Percentiles rank a stretch among this genome's conserved stretches.
Evolutionary conservation across 2,888 invertebrate genomes (phyloP).

Genomic region (Lydus trimaculatus): DNA sequence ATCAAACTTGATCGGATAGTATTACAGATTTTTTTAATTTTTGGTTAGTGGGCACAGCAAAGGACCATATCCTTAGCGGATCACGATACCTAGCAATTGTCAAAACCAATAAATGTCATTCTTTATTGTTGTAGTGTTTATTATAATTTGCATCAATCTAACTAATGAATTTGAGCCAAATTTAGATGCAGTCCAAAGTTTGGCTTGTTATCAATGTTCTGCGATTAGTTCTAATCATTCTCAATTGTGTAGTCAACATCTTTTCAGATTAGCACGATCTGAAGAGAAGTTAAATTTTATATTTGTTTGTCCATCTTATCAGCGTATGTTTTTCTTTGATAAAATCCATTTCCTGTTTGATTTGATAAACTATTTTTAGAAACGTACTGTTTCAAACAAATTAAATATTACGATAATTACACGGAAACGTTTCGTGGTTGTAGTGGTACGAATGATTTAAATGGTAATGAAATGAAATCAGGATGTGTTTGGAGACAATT

Average conservation of each 20-base stretch:
- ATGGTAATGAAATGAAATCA: conserved; percentile 27
- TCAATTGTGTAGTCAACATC: conserved; percentile 35
- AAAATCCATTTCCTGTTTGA: no score
- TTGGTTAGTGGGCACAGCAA: no score
- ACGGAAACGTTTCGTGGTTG: conserved; percentile 38
- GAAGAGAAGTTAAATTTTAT: conserved; percentile 33
- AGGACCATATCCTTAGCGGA: no score
- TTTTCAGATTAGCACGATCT: conserved; percentile 32
- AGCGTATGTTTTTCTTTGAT: conserved; percentile 8
- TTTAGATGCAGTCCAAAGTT: conserved; percentile 19
- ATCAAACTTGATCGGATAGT: no score
- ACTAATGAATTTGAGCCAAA: conserved; percentile 19
- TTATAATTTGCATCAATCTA: not conserved
- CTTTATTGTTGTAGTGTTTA: not conserved
- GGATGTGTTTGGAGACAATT: conserved; percentile 34
- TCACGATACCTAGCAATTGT: no score
- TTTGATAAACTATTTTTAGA: conserved; percentile 16
- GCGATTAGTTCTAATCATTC: conserved; percentile 29
- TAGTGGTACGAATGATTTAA: conserved; percentile 30
- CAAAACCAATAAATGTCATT: conserved; percentile 16
- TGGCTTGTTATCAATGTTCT: conserved; percentile 41
- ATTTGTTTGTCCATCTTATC: conserved; percentile 37
- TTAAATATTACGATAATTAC: conserved; percentile 13
- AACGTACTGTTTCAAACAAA: conserved; percentile 38
- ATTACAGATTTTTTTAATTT: no score